Percentiles rank a stretch among this genome's conserved stretches.
Evolutionary conservation across 1,140 invertebrate species (phyloP).

Genomic region (Nixonia krombeini): DNA sequence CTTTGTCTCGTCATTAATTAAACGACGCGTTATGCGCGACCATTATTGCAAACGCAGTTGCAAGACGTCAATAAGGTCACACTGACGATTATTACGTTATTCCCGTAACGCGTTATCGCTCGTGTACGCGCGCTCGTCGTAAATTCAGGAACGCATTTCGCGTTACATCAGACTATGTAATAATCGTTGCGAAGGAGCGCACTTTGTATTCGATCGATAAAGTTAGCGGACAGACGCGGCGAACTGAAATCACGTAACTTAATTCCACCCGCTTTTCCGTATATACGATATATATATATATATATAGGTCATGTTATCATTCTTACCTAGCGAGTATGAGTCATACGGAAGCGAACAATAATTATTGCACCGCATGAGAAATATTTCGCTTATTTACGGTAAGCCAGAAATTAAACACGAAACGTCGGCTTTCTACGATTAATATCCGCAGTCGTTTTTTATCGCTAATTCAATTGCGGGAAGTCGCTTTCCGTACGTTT

Average conservation of each 20-base stretch:
- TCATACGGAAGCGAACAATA: neutral
- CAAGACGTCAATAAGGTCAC: neutral
- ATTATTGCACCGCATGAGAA: too few relatives aligned
- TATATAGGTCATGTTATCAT: conserved; percentile 16
- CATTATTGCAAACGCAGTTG: neutral
- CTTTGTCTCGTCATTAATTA: conserved; percentile 8
- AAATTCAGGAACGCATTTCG: conserved; percentile 16
- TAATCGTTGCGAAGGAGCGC: conserved; percentile 1
- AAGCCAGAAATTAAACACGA: too few relatives aligned
- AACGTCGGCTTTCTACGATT: neutral
- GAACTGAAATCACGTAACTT: conserved; percentile 5
- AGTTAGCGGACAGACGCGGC: conserved; percentile 3
- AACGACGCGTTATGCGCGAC: neutral
- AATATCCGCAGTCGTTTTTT: too few relatives aligned
- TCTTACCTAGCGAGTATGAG: conserved; percentile 8
- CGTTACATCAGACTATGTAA: conserved; percentile 13
- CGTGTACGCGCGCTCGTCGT: too few relatives aligned
- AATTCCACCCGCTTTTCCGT: conserved; percentile 4
- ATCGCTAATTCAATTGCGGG: too few relatives aligned
- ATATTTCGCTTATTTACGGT: too few relatives aligned
- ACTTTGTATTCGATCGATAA: conserved; percentile 23
- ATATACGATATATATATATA: too few relatives aligned
- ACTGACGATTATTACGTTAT: too few relatives aligned
- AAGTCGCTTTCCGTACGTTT: too few relatives aligned
- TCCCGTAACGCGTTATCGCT: too few relatives aligned